Base-by-base conservation (phyloP, 2,888 invertebrate species). In the Dichetophora obliterata region DNA sequence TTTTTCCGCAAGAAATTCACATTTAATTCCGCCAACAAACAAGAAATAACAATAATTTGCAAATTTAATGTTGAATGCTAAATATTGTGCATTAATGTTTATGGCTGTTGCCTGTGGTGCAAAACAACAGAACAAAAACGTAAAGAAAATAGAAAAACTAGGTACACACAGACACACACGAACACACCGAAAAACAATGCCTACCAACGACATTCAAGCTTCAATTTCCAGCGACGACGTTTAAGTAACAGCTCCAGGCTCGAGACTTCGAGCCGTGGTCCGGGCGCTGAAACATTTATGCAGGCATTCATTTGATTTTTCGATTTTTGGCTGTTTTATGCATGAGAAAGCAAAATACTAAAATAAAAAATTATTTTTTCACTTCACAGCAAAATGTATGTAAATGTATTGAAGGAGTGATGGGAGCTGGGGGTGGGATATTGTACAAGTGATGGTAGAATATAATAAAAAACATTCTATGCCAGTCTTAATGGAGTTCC, bases 321-420 rank as follows among this genome's bases (percentile, higher is more conserved):
- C 75, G 69, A 70, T 59, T 34, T 77, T 71, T 71, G 65, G 8
- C 83, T 82, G 82, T 84, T 84, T 86, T 79, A 82, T 85, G 85
- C 85, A 82, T 82, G 80, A 82, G 80, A 76, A 59, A 80, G 81
- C 85, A 85, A 80, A 82, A 81, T 81, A 80, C 83, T 79, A 86
- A 54, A 1, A 54, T 54, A 19, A 54, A 54, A 19, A 54, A 54
- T 54, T 31, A 86, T 85, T 86, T 5, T 31, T 31, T 31, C 31
- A 85, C 85, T 73, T 73, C 34, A 54, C 34, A 61, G 31, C 24
- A 34, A 31, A 63, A 31, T 27, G n/a, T 16, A 61, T 61, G 61
- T 61, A 61, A 61, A 61, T 61, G 31, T 27, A n/a, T 31, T 31
- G 24, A 11, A 14, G 4, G 24, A 14, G 27, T 1, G 16, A 19